These are phyloP conservation scores for Linyphia triangularis DNA, from an alignment of 2,888 invertebrate species.

Conservation along the genomic window DNA sequence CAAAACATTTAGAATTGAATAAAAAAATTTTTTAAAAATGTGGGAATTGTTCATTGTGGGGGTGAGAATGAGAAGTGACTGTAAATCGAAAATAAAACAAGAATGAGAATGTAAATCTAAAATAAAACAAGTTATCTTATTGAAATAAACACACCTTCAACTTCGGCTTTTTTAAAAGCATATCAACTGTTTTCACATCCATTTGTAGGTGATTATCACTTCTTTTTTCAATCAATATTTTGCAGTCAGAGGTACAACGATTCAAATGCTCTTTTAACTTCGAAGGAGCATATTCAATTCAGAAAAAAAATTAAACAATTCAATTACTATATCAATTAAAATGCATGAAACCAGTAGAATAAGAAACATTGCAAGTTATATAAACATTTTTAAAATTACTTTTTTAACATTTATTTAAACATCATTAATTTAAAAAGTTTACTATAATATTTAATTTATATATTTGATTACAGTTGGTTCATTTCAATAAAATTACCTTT, in stretches of 20 bases:
- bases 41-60: no score
- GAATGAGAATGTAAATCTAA: neutral
- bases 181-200: slow-evolving; percentile 8
- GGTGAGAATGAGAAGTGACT: no score
- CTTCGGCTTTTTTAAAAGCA: neutral
- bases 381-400: neutral
- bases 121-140: neutral
- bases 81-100: no score
- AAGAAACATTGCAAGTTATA: no score
- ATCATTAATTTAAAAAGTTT: neutral
- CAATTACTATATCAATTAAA: neutral
- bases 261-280: slow-evolving; percentile 13
- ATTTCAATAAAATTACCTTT: slow-evolving; percentile 43
- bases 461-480: no score
- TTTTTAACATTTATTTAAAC: neutral
- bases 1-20: no score
- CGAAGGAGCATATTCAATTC: neutral
- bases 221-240: neutral
- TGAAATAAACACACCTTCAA: slow-evolving; percentile 6
- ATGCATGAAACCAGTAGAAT: neutral
- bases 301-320: neutral
- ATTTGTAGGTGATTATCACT: neutral
- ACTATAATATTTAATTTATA: neutral
- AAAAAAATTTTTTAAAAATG: no score
- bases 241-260: neutral